These are phyloP conservation scores for Propithecus coquereli DNA, from an alignment of 2,113 vertebrate species.

Conservation along the genomic window DNA sequence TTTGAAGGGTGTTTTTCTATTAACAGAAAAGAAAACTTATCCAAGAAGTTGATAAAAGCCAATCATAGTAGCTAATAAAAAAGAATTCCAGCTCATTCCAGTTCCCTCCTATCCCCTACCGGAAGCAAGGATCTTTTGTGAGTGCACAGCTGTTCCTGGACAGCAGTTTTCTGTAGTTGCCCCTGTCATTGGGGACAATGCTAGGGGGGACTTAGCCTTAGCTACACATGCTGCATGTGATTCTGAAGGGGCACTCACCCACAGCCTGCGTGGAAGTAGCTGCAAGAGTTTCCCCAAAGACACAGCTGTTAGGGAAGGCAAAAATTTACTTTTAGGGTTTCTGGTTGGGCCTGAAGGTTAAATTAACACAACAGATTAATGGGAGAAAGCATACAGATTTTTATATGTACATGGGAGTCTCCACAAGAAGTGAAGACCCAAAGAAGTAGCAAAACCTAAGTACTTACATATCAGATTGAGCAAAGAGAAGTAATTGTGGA, in stretches of 20 bases:
- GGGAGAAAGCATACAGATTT: neutral
- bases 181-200: neutral
- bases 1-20: neutral
- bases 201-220: neutral
- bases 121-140: neutral
- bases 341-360: neutral
- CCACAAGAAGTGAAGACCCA: neutral
- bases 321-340: neutral
- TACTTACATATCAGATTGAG: neutral
- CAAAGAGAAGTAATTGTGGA: neutral
- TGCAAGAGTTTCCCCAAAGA: neutral
- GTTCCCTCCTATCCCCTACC: neutral
- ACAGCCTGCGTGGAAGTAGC: neutral
- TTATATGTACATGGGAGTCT: neutral
- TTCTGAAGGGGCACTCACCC: neutral
- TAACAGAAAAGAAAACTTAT: neutral
- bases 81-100: neutral
- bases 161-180: neutral
- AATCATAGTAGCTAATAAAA: neutral
- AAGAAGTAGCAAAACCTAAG: neutral
- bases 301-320: neutral
- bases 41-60: neutral
- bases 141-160: neutral
- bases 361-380: neutral
- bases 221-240: neutral